Evolutionary conservation across 2,113 vertebrate species (phyloP), one percentile per base, ranked within the genome.

Genomic region (Tretioscincus oriximinensis): DNA sequence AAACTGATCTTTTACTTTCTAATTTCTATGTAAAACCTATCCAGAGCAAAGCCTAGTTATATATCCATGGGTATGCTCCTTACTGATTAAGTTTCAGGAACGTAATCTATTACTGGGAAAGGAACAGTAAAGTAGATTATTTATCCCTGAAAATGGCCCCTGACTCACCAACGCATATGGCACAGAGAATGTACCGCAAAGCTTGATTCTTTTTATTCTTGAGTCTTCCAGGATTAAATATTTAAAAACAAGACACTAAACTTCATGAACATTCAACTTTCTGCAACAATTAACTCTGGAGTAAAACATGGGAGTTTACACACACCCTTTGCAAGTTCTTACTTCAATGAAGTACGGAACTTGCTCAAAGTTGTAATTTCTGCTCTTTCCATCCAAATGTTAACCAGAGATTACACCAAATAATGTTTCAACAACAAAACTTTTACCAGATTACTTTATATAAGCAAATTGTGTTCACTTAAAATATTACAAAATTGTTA

Each of bases 381-480:
- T 75, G 68, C 63, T 73, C 22, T 22, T 9, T 35, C 4, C 16
- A 28, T 74, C 58, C 87, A 78, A 70, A 60, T 70, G 16, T 9
- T 77, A 51, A 85, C 26, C 73, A 18, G 69, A 24, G 58, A 85
- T 21, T 26, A 10, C 45, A 80, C 22, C 49, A 73, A 65, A 78
- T 47, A 45, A 14, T 41, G 26, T 9, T 24, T 10, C 77, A 9
- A 67, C 81, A 71, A 82, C 82, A 8, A 47, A 83, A 82, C 85
- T 49, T 16, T 22, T 76, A 31, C 35, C 41, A 47, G 22, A 2
- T 71, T 81, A 10, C 51, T 64, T 35, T 35, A 31, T 75, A 75
- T 1, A 4, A 75, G 67, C 22, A 76, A 73, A 8, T 11, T 65
- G 24, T 73, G 28, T 26, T 65, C 49, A 66, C 7, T 58, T 58